Base-by-base conservation (phyloP, 2,888 invertebrate species). In the Junonia oenone region DNA sequence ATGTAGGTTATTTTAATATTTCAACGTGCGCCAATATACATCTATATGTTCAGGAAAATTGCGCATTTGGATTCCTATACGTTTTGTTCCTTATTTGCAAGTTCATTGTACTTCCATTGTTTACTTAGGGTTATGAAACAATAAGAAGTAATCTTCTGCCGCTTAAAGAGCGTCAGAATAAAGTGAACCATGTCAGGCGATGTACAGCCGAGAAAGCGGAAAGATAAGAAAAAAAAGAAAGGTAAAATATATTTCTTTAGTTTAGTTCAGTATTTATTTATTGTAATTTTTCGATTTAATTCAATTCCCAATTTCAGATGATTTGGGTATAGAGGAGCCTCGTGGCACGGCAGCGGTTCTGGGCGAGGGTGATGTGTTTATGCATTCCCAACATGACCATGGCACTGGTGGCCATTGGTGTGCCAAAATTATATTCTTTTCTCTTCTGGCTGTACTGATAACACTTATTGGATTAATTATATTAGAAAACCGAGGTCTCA, bases 131-230 rank as follows among this genome's bases (percentile, higher is more conserved):
- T 89, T 88, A 90, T 89, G 89, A 89, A 87, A 85, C 86, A 87
- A 72, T 89, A 87, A 76, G 75, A 72, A 68, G 66, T 64, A 53
- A 61, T 67, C 72, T 72, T 76, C 78, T 78, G 81, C 78, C 84
- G 86, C 87, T 74, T 76, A 61, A 71, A 68, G 75, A 80, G 85
- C 81, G 84, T 78, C 83, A 84, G 81, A 73, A 73, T 64, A 68
- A 71, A 77, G 68, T 75, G 70, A 83, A 92, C 82, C 83, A 96
- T 96, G 96, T 96, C 96, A 80, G 95, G 95, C 71, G 96, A 96
- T 90, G 94, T 95, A 71, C 96, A 96, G 84, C 95, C 95, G 76
- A 94, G 95, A 75, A 96, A 95, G 87, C 94, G 96, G 70, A 96
- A 95, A 88, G 96, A 96, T 80, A 96, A 95, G 84, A 93, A 93